A percentile compares a stretch with the other conserved stretches of the same genome.
These are phyloP conservation scores for Pocillopora damicornis DNA, from an alignment of 64 coral and sea anemone species.

Conservation along the genomic window DNA sequence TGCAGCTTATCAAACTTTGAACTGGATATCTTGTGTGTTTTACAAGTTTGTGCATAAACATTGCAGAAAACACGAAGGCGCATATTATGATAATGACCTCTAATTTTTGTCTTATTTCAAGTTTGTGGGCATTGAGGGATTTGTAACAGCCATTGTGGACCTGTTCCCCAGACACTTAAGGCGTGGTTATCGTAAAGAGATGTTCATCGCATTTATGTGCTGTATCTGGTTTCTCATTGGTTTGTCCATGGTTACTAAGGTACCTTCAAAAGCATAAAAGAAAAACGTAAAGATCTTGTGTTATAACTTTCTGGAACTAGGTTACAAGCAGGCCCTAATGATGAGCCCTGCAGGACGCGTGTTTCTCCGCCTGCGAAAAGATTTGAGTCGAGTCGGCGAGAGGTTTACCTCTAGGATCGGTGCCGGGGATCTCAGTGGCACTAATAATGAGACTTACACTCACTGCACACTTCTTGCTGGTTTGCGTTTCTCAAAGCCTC, in stretches of 20 bases:
- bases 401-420: too few species aligned
- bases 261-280: neutral
- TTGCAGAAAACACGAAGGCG: neutral
- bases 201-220: slow-evolving; percentile 53
- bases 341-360: too few species aligned
- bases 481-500: too few species aligned
- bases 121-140: slow-evolving; percentile 75
- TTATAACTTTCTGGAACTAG: too few species aligned
- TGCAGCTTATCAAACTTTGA: neutral
- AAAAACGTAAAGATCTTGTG: neutral
- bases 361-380: too few species aligned
- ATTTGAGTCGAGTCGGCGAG: too few species aligned
- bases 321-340: too few species aligned
- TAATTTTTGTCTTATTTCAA: slow-evolving; percentile 5
- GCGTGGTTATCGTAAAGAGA: slow-evolving; percentile 72
- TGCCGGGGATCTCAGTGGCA: too few species aligned
- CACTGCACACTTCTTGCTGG: too few species aligned
- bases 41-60: neutral
- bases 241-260: slow-evolving; percentile 60
- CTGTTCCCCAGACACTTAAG: slow-evolving; percentile 50
- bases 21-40: too few species aligned
- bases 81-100: too few species aligned
- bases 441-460: too few species aligned
- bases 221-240: slow-evolving; percentile 53
- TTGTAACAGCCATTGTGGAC: slow-evolving; percentile 65